Conservation (phyloP, 2,888 invertebrate genomes). For the Dorcus hopei region DNA sequence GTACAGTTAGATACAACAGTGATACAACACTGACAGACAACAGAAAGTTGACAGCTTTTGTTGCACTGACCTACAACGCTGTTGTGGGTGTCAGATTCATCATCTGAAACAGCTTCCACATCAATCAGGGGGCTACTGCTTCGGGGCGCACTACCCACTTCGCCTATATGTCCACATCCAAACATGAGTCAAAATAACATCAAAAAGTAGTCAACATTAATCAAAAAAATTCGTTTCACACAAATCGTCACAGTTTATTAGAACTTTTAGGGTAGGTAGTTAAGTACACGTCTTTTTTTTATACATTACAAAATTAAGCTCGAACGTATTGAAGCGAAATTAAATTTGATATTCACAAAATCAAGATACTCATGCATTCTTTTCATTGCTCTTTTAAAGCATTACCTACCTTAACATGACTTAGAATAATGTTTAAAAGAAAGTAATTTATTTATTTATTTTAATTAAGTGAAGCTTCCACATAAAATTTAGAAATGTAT, state of each 20-base stretch:
- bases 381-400: neutral
- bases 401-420: neutral
- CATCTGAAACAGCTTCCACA: slow-evolving; percentile 64
- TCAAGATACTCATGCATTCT: slow-evolving; percentile 1
- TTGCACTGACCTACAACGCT: slow-evolving; percentile 60
- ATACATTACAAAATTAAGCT: neutral
- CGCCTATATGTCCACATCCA: slow-evolving; percentile 51
- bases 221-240: neutral
- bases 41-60: slow-evolving; percentile 27
- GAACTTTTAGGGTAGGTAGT: neutral
- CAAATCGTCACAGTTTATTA: neutral
- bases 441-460: no score
- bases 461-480: no score
- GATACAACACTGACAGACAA: slow-evolving; percentile 49
- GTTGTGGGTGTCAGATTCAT: slow-evolving; percentile 52
- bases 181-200: slow-evolving; percentile 23
- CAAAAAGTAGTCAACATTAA: slow-evolving; percentile 12
- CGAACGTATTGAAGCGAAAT: neutral
- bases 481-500: no score
- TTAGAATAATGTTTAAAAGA: slow-evolving; percentile 14
- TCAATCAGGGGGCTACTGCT: slow-evolving; percentile 64
- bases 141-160: slow-evolving; percentile 59
- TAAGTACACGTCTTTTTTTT: neutral
- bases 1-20: slow-evolving; percentile 37
- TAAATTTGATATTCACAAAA: neutral